Evolutionary conservation across 2,888 invertebrate genomes (phyloP), one percentile per base, ranked within the genome.

Genomic region (Dinocampus coccinellae): DNA sequence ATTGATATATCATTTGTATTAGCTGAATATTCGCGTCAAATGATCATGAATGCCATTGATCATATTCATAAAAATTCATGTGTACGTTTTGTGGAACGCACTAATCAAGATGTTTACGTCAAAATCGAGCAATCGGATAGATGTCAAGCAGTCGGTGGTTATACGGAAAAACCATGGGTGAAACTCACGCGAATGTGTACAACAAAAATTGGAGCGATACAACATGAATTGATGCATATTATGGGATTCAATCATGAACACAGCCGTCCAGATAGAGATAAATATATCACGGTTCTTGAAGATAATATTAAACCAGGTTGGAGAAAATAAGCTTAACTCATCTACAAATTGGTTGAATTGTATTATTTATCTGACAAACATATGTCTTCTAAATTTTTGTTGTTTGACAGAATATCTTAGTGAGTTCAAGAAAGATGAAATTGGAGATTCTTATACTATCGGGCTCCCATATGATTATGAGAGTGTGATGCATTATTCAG

Each of bases 41-140:
- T 90, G 55, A 94, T 95, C 66, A 90, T 16, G 2, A 3, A 16
- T 4, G 16, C 47, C 3, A 6, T 47, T 3, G 2, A 47, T 20
- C 92, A 94, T 81, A 95, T 94, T 85, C 94, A 94, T 80, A 90
- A 91, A 33, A 89, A 92, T 78, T 95, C 95, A 0, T 95, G 95
- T 83, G 89, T 95, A 16, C 89, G 88, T 77, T 95, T 94, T 84
- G 90, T 92, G n/a, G 92, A 91, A 0, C 90, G 91, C 81, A 83
- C 77, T 0, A 88, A 87, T 0, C 88, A 90, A 0, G 81, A 78
- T 0, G 16, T 6, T 47, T 3, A 47, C 47, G 9, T n/a, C 47
- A 47, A 1, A 1, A 7, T n/a, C 16, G 16, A 20, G 16, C n/a
- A n/a, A n/a, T n/a, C n/a, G n/a, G n/a, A n/a, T n/a, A n/a, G n/a